A percentile compares a stretch with the other conserved stretches of the same genome.
Conservation (phyloP, 2,113 vertebrate species). For the Tragelaphus buxtoni region DNA sequence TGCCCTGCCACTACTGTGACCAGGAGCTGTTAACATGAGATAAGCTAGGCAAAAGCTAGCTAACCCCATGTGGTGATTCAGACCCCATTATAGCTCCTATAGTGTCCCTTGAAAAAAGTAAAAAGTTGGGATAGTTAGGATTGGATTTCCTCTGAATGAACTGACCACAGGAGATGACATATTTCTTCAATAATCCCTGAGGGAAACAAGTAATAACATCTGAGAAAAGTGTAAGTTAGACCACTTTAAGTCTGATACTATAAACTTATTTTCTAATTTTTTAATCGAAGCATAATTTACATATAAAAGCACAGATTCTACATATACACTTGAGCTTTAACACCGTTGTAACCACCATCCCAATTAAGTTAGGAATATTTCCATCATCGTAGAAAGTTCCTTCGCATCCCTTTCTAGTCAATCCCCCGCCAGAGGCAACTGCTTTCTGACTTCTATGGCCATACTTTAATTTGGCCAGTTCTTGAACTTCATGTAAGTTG, state of each 20-base stretch:
- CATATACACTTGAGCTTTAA: background rate
- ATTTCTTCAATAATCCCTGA: background rate
- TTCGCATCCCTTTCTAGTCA: background rate
- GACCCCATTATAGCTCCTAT: background rate
- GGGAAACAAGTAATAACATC: background rate
- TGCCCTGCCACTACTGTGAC: background rate
- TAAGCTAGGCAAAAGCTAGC: background rate
- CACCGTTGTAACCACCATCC: background rate
- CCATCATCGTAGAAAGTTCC: background rate
- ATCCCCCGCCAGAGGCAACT: background rate
- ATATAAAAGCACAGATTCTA: background rate
- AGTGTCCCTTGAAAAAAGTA: background rate
- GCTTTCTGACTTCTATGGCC: background rate
- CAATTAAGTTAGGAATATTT: background rate
- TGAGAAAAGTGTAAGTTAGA: background rate
- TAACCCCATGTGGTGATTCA: background rate
- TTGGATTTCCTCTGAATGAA: constrained; percentile 11
- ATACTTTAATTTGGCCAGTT: background rate
- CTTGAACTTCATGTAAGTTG: background rate
- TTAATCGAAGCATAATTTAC: background rate
- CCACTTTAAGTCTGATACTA: background rate
- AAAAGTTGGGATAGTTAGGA: background rate
- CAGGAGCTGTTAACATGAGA: background rate
- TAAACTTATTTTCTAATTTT: constrained; percentile 24
- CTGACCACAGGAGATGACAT: background rate